A percentile compares a stretch with the other conserved stretches of the same genome.
phyloP scores from a whole-genome alignment of 2,888 invertebrate species.

The Microchrysa polita region DNA sequence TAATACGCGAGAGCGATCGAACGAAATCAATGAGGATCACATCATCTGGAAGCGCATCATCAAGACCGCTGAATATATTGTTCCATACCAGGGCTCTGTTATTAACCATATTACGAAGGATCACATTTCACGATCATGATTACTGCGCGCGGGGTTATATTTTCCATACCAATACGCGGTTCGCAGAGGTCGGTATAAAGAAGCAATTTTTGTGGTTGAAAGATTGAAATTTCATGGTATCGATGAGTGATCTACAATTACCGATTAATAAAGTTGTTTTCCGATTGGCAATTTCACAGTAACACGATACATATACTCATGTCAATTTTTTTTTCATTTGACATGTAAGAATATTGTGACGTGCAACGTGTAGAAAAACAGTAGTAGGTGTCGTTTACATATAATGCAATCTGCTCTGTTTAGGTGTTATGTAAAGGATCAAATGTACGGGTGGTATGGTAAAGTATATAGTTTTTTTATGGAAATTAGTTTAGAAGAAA shows the following conservation, averaged over 20 bases:
- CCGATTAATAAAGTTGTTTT: conserved; percentile 5
- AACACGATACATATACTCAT: background rate
- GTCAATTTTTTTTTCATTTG: no score
- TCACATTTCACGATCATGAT: conserved; percentile 2
- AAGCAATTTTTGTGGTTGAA: conserved; percentile 3
- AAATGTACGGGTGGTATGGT: no score
- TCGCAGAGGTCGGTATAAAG: background rate
- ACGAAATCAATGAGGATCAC: background rate
- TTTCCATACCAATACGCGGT: background rate
- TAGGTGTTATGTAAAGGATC: no score
- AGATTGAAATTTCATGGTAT: background rate
- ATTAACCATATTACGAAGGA: background rate
- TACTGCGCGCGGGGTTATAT: background rate
- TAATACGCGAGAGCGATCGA: background rate
- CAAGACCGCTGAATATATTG: background rate
- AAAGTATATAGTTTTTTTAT: no score
- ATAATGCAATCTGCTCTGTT: no score
- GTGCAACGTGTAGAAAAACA: no score
- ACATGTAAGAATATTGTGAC: no score
- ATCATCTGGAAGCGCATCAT: background rate
- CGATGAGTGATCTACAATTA: background rate
- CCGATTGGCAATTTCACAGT: background rate
- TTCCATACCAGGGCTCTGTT: background rate
- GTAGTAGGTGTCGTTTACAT: no score
- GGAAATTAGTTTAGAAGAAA: no score